Base-by-base conservation (phyloP, 2,888 invertebrate species). In the Drosophila hamatofila region DNA sequence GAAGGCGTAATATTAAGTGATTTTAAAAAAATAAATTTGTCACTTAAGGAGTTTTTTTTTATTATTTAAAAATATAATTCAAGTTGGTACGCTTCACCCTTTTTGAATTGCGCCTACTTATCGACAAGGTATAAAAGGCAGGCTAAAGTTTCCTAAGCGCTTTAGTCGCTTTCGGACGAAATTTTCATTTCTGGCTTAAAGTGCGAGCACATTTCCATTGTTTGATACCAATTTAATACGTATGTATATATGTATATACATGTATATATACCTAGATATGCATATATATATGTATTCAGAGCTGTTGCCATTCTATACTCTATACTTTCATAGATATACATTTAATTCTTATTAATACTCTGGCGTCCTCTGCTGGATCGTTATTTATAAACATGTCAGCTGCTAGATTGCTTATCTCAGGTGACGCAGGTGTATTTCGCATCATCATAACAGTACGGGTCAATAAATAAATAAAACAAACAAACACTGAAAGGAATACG, bases 341-440 rank as follows among this genome's bases (percentile, higher is more conserved):
- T 64, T 42, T n/a, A 44, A 52, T 73, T 73, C 62, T 12, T 52
- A 30, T 52, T 41, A 76, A 72, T 44, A 51, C 61, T 52, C 69
- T 54, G 64, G 51, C 58, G 33, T n/a, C 16, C 16, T 41, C n/a
- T 11, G 48, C 18, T 58, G 39, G 1, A 18, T 46, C 48, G 46
- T 72, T 63, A 58, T 58, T 63, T 60, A 52, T 51, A 63, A 75
- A 75, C 37, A 51, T 23, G n/a, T 55, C 23, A 70, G 37, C 27
- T 21, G 44, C 52, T 16, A 46, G 61, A 23, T n/a, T 33, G 30
- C 41, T 54, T 67, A 49, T 59, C 68, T 61, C 60, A 61, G 61
- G 51, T 76, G 51, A 37, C 72, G 56, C 52, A 72, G 37, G 35
- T 46, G 44, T 41, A 49, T 23, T 23, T 44, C 16, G 21, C 23